Evolutionary conservation across 30 jellyfish, hydroid and myxozoan genomes (phyloP), one percentile per base, ranked within the genome.

Genomic region (Aurelia coerulea): DNA sequence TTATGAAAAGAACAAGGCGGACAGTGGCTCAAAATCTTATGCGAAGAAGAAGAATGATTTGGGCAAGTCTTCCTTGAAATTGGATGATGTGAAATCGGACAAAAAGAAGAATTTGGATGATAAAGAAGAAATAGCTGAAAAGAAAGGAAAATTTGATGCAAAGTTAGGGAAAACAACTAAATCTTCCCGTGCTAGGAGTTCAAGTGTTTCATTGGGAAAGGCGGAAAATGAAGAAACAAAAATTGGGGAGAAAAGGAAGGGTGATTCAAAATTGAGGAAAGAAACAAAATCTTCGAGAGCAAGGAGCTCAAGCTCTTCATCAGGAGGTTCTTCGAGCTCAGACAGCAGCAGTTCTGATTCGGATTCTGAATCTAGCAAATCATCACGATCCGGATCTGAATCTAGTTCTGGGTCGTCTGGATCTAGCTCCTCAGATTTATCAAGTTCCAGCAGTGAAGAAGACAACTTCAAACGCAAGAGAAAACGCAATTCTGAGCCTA

Each of bases 361-460:
- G 6, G 65, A 51, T 51, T 83, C 92, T 10, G 80, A 37, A 70
- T 83, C 92, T 12, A 52, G 58, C 23, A 29, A 60, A 29, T 73
- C 83, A 10, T 53, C 86, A 16, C 72, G 18, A 8, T 81, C 91
- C 1, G 91, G 39, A 54, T 81, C 91, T 9, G 91, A 81, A 46
- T 68, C 91, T 11, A 81, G 92, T 82, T 70, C 92, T 19, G 85
- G 17, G 12, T 70, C 85, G 23, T 68, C 86, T 15, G 73, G 34
- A 23, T 66, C 84, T 49, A 54, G 86, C 41, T 35, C 78, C 15
- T 71, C 92, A 1, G 92, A 83, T 33, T 83, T 86, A 4, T 85
- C 63, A 3, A 76, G 94, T 34, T 69, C 86, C 1, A 85, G 83
- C 56, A 85, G 88, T 54, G 94, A 63, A 64, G 94, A 85, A 46